Evolutionary conservation across 2,113 vertebrate species (phyloP), one percentile per base, ranked within the genome.

Genomic region (Vulpes lagopus): DNA sequence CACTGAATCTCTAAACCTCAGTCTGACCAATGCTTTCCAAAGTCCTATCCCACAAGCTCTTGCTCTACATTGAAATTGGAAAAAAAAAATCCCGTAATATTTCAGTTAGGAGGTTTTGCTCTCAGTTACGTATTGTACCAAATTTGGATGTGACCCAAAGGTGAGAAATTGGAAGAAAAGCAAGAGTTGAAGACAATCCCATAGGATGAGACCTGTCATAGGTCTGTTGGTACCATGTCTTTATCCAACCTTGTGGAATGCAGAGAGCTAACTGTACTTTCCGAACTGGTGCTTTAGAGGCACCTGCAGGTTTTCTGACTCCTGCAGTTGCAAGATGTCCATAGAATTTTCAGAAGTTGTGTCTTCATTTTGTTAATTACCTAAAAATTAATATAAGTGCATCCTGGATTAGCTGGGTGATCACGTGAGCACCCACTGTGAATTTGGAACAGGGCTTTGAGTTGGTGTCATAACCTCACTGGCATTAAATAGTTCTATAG

Each of bases 231-330:
- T 11, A 15, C 11, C 35, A 11, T 11, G 0, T 51, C 62, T 57
- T 80, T 23, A 17, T 57, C 10, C 11, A 22, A 38, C 25, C 43
- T 49, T 5, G 4, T 0, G 1, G 6, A 22, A 22, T 19, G 59
- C 2, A 30, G 4, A 67, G 43, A 0, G 25, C 53, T 6, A 20
- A 25, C 32, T 6, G 30, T 5, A 20, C 60, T 69, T 38, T 43
- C 64, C 27, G 20, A 19, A 0, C 2, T 0, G 32, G 38, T 0
- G 3, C 32, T 51, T 35, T 11, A 6, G 6, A 0, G 14, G 57
- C 11, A 5, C 53, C 91, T 16, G 38, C 11, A 14, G 8, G 16
- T 32, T 16, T 12, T 62, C 87, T 10, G n/a, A 78, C 73, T 51
- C 43, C 65, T 9, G 20, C 62, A 7, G 2, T 8, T 12, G 16